A percentile compares a stretch with the other conserved stretches of the same genome.
Evolutionary conservation across 2,113 vertebrate species (phyloP).

Genomic region (Paracanthobrama guichenoti): DNA sequence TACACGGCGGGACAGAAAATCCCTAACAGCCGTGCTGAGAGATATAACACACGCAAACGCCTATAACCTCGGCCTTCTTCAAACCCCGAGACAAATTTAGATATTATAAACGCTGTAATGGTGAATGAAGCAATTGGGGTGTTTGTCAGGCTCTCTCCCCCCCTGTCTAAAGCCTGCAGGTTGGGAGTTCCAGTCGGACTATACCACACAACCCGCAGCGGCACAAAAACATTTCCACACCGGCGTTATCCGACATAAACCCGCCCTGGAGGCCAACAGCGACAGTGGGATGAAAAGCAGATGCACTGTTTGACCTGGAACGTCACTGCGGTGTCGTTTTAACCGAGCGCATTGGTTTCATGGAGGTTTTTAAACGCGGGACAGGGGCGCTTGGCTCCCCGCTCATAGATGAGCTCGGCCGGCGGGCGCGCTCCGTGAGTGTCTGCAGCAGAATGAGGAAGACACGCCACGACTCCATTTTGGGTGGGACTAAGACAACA

Average conservation of each 20-base stretch:
- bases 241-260: slow-evolving; percentile 59
- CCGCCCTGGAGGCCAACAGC: slow-evolving; percentile 23
- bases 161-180: slow-evolving; percentile 77
- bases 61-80: not conserved
- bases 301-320: not conserved
- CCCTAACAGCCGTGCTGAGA: slow-evolving; percentile 45
- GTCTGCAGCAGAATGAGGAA: slow-evolving; percentile 75
- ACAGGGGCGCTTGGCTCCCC: slow-evolving; percentile 72
- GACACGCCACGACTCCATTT: slow-evolving; percentile 79
- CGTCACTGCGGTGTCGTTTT: not conserved
- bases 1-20: slow-evolving; percentile 46
- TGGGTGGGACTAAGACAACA: slow-evolving; percentile 88
- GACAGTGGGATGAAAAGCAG: not conserved
- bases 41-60: slow-evolving; percentile 54
- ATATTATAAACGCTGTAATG: not conserved
- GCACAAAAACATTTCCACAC: slow-evolving; percentile 63
- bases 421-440: slow-evolving; percentile 45
- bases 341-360: slow-evolving; percentile 12
- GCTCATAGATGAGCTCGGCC: slow-evolving; percentile 77
- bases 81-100: not conserved
- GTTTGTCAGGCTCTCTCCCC: slow-evolving; percentile 55
- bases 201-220: slow-evolving; percentile 78
- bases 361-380: slow-evolving; percentile 46
- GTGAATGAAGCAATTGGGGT: not conserved
- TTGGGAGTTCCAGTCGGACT: slow-evolving; percentile 81